Evolutionary conservation across 30 jellyfish, hydroid and myxozoan genomes (phyloP).

Genomic region (Cassiopea xamachana): DNA sequence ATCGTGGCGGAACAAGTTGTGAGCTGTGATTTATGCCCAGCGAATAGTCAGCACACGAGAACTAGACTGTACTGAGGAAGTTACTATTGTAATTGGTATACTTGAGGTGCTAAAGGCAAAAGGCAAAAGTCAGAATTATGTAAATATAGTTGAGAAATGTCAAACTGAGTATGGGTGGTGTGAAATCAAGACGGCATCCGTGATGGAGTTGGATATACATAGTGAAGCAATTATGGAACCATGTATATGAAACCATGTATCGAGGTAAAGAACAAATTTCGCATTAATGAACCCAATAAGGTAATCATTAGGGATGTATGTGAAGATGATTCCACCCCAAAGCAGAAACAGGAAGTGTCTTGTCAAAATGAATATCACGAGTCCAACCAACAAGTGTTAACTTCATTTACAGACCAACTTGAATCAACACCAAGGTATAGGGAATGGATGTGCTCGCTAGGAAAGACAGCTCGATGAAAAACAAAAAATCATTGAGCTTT

Average conservation of each 20-base stretch:
- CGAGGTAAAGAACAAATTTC: slow-evolving; percentile 10
- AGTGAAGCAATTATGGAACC: slow-evolving; percentile 4
- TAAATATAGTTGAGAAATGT: slow-evolving; percentile 5
- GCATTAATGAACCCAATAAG: slow-evolving; percentile 7
- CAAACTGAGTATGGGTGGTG: slow-evolving; percentile 7
- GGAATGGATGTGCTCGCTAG: too few species aligned
- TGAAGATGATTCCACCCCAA: neutral
- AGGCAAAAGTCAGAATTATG: slow-evolving; percentile 2
- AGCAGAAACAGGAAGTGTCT: neutral
- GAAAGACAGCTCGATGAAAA: too few species aligned
- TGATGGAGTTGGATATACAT: neutral
- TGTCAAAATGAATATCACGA: neutral
- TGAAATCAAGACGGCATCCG: slow-evolving; percentile 16
- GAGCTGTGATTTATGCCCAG: neutral
- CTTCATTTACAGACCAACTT: neutral
- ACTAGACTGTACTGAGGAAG: neutral
- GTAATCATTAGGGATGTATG: slow-evolving; percentile 1
- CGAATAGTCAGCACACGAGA: neutral
- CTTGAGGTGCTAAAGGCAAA: slow-evolving; percentile 12
- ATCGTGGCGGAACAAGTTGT: slow-evolving; percentile 6
- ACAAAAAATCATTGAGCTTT: too few species aligned
- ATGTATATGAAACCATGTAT: neutral
- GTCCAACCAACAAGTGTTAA: neutral
- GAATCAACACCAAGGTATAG: too few species aligned
- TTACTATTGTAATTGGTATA: neutral